Evolutionary conservation across 2,113 vertebrate genomes (phyloP).

Genomic region (Dicerorhinus sumatrensis): DNA sequence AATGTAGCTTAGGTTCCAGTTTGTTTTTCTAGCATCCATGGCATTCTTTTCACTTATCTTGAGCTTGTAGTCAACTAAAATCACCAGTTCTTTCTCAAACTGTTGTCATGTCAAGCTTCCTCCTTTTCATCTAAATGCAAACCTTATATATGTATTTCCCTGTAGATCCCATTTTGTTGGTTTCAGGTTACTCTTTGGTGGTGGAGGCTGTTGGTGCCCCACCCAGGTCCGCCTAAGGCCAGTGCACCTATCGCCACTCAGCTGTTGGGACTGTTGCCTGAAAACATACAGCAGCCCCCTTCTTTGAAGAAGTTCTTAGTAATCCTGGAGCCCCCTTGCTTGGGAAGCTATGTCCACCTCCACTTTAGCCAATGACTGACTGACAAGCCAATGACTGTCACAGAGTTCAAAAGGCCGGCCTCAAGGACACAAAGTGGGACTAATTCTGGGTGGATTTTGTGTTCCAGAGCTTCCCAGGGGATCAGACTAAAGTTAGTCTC

Average conservation of each 20-base stretch:
- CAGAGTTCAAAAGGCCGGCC: neutral
- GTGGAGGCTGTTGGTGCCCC: neutral
- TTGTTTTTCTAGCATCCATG: conserved; percentile 3
- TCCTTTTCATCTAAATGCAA: neutral
- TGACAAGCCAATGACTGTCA: neutral
- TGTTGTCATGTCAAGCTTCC: neutral
- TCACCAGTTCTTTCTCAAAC: neutral
- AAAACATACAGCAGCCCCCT: neutral
- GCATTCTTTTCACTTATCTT: neutral
- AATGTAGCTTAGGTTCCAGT: neutral
- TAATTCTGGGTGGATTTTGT: neutral
- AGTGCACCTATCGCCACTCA: neutral
- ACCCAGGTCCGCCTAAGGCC: neutral
- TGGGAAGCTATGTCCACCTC: neutral
- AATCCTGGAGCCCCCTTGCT: neutral
- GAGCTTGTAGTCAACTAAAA: conserved; percentile 37
- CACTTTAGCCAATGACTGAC: neutral
- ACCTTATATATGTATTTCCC: neutral
- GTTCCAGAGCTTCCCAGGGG: neutral
- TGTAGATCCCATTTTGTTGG: neutral
- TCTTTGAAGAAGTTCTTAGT: neutral
- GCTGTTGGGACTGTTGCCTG: neutral
- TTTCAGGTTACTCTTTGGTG: neutral
- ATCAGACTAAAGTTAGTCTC: neutral
- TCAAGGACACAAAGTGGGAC: neutral